Evolutionary conservation across 2,797 vertebrate genomes (phyloP).

Genomic region (Danionella dracula): DNA sequence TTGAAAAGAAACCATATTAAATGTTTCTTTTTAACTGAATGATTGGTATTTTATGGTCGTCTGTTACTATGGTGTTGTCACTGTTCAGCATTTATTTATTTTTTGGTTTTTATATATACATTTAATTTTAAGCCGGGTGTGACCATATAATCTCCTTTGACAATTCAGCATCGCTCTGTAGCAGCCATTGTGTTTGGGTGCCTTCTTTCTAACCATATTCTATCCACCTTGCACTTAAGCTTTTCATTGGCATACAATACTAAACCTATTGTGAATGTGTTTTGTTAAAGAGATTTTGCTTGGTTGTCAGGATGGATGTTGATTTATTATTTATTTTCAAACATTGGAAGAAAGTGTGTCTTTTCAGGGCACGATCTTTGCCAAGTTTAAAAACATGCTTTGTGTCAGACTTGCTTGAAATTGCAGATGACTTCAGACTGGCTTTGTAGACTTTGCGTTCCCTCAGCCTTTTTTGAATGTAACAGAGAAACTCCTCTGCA

Average conservation of each 20-base stretch:
- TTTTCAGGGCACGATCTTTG: neutral
- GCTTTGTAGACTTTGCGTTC: slow-evolving; percentile 8
- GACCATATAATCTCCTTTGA: no score
- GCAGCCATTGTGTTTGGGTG: no score
- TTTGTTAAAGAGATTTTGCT: slow-evolving; percentile 54
- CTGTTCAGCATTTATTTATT: no score
- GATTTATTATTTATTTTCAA: slow-evolving; percentile 51
- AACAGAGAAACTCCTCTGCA: slow-evolving; percentile 8
- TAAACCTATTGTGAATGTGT: slow-evolving; percentile 55
- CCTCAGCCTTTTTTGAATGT: neutral
- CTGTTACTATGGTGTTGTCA: no score
- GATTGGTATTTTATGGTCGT: no score
- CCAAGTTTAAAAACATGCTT: neutral
- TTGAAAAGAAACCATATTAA: no score
- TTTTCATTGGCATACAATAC: slow-evolving; percentile 30
- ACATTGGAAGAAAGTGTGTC: slow-evolving; percentile 51
- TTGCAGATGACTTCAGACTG: neutral
- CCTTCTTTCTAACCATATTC: neutral
- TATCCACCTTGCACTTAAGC: neutral
- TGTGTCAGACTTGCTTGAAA: slow-evolving; percentile 3
- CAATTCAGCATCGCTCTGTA: no score
- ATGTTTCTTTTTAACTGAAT: no score
- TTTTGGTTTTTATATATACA: no score
- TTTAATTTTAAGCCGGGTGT: no score
- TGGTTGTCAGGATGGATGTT: slow-evolving; percentile 66